Percentiles rank a stretch among this genome's conserved stretches.
These are phyloP conservation scores for Glyphotaelius pellucidus DNA, from an alignment of 2,888 invertebrate genomes.

Conservation along the genomic window DNA sequence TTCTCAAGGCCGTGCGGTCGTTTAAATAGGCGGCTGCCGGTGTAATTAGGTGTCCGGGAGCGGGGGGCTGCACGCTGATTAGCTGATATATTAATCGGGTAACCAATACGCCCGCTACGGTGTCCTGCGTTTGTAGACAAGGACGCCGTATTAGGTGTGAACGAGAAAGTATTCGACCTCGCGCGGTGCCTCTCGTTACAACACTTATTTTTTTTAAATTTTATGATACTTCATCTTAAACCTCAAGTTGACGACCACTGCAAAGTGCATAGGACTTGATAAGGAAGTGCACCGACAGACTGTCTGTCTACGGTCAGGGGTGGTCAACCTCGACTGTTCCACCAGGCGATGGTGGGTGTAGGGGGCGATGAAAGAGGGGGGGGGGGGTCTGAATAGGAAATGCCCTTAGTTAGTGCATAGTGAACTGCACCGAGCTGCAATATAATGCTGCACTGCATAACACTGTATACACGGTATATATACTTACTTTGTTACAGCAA, in stretches of 20 bases:
- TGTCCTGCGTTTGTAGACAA: too few relatives aligned
- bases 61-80: too few relatives aligned
- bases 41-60: too few relatives aligned
- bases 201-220: too few relatives aligned
- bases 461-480: background rate
- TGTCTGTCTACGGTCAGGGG: slow-evolving; percentile 45
- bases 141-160: too few relatives aligned
- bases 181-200: too few relatives aligned
- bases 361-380: background rate
- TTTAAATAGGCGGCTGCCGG: too few relatives aligned
- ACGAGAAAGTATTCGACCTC: too few relatives aligned
- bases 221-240: background rate
- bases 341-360: background rate
- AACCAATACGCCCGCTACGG: too few relatives aligned
- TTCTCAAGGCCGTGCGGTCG: too few relatives aligned
- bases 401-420: background rate
- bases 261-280: slow-evolving; percentile 18
- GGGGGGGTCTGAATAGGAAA: slow-evolving; percentile 24
- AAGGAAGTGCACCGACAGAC: slow-evolving; percentile 31
- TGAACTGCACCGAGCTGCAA: background rate
- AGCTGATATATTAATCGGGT: too few relatives aligned
- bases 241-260: background rate
- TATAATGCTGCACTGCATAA: background rate
- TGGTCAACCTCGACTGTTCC: slow-evolving; percentile 32
- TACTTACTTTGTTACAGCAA: background rate